A percentile compares a stretch with the other conserved stretches of the same genome.
phyloP scores from a whole-genome alignment of 2,113 vertebrate species.

The Brachyhypopomus occidentalis region DNA sequence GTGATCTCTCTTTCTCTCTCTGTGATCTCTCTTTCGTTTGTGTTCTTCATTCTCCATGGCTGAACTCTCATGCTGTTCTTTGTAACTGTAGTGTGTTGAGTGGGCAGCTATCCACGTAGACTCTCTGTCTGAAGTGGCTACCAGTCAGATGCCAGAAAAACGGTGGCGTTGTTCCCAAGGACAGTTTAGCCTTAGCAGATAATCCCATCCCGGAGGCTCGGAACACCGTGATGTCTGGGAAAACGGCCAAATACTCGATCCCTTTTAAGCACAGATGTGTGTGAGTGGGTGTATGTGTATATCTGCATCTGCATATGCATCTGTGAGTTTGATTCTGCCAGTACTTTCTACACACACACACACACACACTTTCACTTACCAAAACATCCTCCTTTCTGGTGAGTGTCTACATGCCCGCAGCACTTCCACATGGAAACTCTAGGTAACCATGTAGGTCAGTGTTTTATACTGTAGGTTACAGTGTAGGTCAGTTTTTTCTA shows the following conservation, averaged over 20 bases:
- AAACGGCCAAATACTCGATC: slow-evolving; percentile 1
- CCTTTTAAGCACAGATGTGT: slow-evolving; percentile 10
- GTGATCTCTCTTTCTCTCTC: background rate
- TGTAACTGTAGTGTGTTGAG: too few species aligned
- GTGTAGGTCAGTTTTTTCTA: too few species aligned
- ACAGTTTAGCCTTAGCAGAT: slow-evolving; percentile 41
- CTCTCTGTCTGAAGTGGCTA: background rate
- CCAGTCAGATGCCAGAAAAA: background rate
- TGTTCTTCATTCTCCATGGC: too few species aligned
- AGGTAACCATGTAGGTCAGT: too few species aligned
- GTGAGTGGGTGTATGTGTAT: slow-evolving; percentile 14
- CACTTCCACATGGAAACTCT: too few species aligned
- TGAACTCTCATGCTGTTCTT: too few species aligned
- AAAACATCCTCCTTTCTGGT: too few species aligned
- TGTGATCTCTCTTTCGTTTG: background rate
- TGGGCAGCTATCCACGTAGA: background rate
- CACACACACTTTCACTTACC: background rate
- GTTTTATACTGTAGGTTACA: too few species aligned
- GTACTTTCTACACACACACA: background rate
- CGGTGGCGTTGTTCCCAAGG: slow-evolving; percentile 36
- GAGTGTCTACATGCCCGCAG: too few species aligned
- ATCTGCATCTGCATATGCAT: background rate
- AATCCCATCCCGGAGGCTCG: slow-evolving; percentile 23
- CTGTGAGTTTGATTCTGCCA: background rate
- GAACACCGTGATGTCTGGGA: slow-evolving; percentile 11